Percentiles rank a stretch among this genome's conserved stretches.
These are phyloP conservation scores for Leptosomus discolor DNA, from an alignment of 2,113 vertebrate genomes.

Conservation along the genomic window DNA sequence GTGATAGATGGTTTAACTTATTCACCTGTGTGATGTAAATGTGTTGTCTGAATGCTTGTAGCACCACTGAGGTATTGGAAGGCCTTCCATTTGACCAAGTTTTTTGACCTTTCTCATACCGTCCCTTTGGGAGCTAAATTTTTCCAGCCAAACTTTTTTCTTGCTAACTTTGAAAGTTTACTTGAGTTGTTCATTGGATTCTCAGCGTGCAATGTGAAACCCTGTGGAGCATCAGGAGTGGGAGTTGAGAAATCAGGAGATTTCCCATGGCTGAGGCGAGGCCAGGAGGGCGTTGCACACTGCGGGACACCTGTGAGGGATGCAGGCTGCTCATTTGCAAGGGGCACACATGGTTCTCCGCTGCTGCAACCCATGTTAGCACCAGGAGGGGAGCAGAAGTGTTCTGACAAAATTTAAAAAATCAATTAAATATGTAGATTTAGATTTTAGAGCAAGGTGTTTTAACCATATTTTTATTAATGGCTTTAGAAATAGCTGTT, in stretches of 20 bases:
- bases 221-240: neutral
- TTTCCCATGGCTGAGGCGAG: neutral
- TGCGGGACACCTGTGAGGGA: neutral
- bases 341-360: accelerated
- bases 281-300: neutral
- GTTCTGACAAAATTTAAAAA: neutral
- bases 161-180: neutral
- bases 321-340: neutral
- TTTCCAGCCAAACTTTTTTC: neutral
- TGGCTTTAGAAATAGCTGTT: neutral
- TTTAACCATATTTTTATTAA: neutral
- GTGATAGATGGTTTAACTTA: neutral
- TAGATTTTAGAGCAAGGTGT: neutral
- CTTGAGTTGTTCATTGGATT: neutral
- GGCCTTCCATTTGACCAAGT: neutral
- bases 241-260: neutral
- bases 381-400: neutral
- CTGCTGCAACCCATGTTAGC: neutral
- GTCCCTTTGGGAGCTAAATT: neutral
- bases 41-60: neutral
- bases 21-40: neutral
- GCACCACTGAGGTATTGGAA: neutral
- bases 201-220: neutral
- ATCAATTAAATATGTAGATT: neutral
- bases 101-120: neutral